Percentiles rank a stretch among this genome's conserved stretches.
Evolutionary conservation across 2,113 vertebrate species (phyloP).

Genomic region (Neofelis nebulosa): DNA sequence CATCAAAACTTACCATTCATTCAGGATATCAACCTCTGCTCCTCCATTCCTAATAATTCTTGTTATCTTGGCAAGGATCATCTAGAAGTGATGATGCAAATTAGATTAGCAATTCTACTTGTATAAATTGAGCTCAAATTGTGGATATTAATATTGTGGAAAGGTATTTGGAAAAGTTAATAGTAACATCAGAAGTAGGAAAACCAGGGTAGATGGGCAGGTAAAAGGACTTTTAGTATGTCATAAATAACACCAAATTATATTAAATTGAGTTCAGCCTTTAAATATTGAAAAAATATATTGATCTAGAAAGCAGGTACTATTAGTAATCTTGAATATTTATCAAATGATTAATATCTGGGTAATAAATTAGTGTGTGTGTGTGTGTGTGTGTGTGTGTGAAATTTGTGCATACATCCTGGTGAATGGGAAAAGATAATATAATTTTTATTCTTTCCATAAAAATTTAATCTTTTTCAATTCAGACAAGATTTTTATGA

Average conservation of each 20-base stretch:
- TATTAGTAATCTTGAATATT: background rate
- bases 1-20: background rate
- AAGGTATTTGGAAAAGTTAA: conserved; percentile 6
- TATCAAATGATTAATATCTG: background rate
- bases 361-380: background rate
- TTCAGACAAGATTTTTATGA: background rate
- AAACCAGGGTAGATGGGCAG: background rate
- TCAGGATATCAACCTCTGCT: background rate
- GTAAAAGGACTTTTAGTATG: background rate
- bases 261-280: background rate
- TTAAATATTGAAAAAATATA: background rate
- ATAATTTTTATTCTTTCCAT: background rate
- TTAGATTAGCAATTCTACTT: background rate
- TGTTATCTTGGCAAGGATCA: background rate
- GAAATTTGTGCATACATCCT: background rate
- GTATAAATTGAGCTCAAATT: background rate
- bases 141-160: background rate
- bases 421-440: background rate
- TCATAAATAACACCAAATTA: background rate
- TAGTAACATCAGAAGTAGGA: background rate
- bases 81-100: background rate
- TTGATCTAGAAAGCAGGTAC: background rate
- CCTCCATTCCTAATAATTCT: background rate
- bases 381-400: background rate
- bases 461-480: background rate